Conservation (phyloP, 2,113 vertebrate genomes). For the Rhynchomys soricoides region DNA sequence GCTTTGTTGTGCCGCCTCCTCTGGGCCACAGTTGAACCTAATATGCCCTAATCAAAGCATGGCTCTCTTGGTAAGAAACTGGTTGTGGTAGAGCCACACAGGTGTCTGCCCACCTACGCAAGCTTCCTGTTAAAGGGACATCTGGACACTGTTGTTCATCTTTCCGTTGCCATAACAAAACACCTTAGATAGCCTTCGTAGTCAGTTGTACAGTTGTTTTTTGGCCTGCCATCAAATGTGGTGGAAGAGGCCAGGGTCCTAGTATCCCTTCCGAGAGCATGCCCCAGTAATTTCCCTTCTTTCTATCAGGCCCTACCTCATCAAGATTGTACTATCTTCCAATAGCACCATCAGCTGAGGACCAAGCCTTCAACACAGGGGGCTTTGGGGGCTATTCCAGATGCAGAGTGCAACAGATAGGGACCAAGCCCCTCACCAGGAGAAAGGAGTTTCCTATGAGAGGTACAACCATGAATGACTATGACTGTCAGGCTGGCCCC, state of each 20-base stretch:
- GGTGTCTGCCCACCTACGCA: not conserved
- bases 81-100: not conserved
- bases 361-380: slow-evolving; percentile 11
- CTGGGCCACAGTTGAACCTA: not conserved
- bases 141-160: not conserved
- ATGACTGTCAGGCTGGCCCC: no score
- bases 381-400: not conserved
- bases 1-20: not conserved
- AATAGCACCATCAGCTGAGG: not conserved
- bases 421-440: not conserved
- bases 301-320: not conserved
- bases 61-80: not conserved
- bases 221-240: not conserved
- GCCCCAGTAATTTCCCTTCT: not conserved
- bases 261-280: not conserved
- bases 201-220: not conserved
- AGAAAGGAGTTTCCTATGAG: not conserved
- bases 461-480: not conserved
- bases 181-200: not conserved
- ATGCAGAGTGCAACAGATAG: not conserved
- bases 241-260: not conserved
- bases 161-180: not conserved
- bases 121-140: no score
- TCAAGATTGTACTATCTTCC: not conserved
- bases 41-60: not conserved